These are phyloP conservation scores for Parnassius mnemosyne DNA, from an alignment of 2,888 invertebrate species.

Conservation along the genomic window DNA sequence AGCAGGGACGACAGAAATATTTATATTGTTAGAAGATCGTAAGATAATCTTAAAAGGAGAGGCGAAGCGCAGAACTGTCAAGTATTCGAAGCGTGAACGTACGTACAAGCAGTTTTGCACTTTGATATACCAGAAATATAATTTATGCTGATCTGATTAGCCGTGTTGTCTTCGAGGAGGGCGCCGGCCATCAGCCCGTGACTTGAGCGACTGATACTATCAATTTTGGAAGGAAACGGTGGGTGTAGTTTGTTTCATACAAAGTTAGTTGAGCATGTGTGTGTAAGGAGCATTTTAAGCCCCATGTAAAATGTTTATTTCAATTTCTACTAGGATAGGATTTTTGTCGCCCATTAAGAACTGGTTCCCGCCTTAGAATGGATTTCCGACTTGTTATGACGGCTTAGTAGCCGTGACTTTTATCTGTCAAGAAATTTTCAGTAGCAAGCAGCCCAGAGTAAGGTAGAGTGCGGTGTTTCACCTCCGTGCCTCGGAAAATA, in stretches of 20 bases:
- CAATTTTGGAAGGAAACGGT: slow-evolving; percentile 8
- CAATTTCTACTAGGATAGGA: not conserved
- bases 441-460: too few species aligned
- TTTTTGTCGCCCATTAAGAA: not conserved
- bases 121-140: slow-evolving; percentile 26
- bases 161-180: slow-evolving; percentile 33
- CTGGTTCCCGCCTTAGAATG: too few species aligned
- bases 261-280: not conserved
- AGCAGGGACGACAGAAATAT: slow-evolving; percentile 9
- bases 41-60: slow-evolving; percentile 26
- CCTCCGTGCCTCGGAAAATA: too few species aligned
- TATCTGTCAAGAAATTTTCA: not conserved
- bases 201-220: slow-evolving; percentile 16
- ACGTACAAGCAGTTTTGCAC: slow-evolving; percentile 25
- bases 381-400: too few species aligned
- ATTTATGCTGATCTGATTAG: slow-evolving; percentile 37
- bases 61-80: slow-evolving; percentile 26
- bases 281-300: slow-evolving; percentile 2
- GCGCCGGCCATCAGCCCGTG: slow-evolving; percentile 34
- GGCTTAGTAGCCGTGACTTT: too few species aligned
- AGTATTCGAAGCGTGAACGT: slow-evolving; percentile 34
- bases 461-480: too few species aligned
- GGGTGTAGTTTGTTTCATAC: slow-evolving; percentile 4
- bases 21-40: slow-evolving; percentile 12
- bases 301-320: slow-evolving; percentile 12